These are phyloP conservation scores for Neodiprion lecontei DNA, from an alignment of 1,140 invertebrate genomes.

Conservation along the genomic window DNA sequence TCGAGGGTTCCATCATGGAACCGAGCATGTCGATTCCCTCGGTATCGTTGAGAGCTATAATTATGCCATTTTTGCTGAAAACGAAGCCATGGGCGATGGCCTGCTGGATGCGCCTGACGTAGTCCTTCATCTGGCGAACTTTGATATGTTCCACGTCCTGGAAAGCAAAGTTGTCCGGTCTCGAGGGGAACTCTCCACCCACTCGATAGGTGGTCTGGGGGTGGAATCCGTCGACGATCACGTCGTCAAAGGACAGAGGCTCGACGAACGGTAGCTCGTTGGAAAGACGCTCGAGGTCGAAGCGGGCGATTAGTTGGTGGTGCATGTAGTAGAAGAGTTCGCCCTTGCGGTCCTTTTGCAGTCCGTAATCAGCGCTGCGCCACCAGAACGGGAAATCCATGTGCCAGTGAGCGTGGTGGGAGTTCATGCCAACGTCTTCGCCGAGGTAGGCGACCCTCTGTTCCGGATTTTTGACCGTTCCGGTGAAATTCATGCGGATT, in stretches of 20 bases:
- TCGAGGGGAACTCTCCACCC: slow-evolving; percentile 43
- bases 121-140: slow-evolving; percentile 43
- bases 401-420: slow-evolving; percentile 70
- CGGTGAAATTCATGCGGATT: slow-evolving; percentile 32
- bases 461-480: slow-evolving; percentile 55
- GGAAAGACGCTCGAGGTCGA: slow-evolving; percentile 50
- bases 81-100: slow-evolving; percentile 35
- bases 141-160: slow-evolving; percentile 41
- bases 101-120: slow-evolving; percentile 40
- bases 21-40: slow-evolving; percentile 69
- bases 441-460: slow-evolving; percentile 69
- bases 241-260: slow-evolving; percentile 30
- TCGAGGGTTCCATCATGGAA: slow-evolving; percentile 68
- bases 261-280: slow-evolving; percentile 44
- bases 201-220: slow-evolving; percentile 47
- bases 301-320: slow-evolving; percentile 47
- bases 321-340: slow-evolving; percentile 47
- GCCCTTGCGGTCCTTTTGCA: slow-evolving; percentile 27
- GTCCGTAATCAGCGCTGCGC: slow-evolving; percentile 22
- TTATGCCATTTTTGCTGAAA: slow-evolving; percentile 39
- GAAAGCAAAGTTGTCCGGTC: slow-evolving; percentile 43
- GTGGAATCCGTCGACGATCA: slow-evolving; percentile 41
- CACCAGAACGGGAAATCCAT: slow-evolving; percentile 65
- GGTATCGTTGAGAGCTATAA: slow-evolving; percentile 44
- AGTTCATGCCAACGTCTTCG: slow-evolving; percentile 70